phyloP scores from a whole-genome alignment of 2,888 invertebrate species.

The Troides aeacus region DNA sequence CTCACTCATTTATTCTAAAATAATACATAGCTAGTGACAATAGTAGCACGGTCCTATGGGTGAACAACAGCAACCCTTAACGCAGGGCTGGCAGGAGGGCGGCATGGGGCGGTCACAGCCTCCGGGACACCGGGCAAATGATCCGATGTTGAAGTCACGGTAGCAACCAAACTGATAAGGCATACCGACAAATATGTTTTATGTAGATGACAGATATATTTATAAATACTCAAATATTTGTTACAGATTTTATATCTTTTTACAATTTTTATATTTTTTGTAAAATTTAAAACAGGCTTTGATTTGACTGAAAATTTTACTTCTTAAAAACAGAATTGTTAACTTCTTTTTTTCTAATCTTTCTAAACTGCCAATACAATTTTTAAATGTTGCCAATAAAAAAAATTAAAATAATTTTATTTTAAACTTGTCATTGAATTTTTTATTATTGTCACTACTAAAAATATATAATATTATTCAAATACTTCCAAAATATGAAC shows the following conservation, averaged over 20 bases:
- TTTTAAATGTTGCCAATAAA: not conserved
- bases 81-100: conserved; percentile 35
- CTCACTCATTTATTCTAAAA: not conserved
- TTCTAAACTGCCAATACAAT: not conserved
- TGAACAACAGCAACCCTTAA: conserved; percentile 42
- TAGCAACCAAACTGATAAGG: conserved; percentile 59
- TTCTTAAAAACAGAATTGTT: not conserved
- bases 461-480: not conserved
- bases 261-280: not conserved
- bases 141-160: conserved; percentile 57
- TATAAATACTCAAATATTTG: not conserved
- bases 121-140: conserved; percentile 58
- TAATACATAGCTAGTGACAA: conserved; percentile 39
- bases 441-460: not conserved
- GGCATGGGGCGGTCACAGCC: conserved; percentile 48
- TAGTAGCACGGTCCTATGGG: conserved; percentile 56
- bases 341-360: not conserved
- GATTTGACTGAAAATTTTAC: not conserved
- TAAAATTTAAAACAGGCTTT: not conserved
- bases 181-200: conserved; percentile 38
- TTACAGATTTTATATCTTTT: not conserved
- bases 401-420: not conserved
- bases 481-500: no score
- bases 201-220: not conserved
- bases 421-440: not conserved